Conservation (phyloP, 2,888 invertebrate genomes). For the Microctonus brassicae region DNA sequence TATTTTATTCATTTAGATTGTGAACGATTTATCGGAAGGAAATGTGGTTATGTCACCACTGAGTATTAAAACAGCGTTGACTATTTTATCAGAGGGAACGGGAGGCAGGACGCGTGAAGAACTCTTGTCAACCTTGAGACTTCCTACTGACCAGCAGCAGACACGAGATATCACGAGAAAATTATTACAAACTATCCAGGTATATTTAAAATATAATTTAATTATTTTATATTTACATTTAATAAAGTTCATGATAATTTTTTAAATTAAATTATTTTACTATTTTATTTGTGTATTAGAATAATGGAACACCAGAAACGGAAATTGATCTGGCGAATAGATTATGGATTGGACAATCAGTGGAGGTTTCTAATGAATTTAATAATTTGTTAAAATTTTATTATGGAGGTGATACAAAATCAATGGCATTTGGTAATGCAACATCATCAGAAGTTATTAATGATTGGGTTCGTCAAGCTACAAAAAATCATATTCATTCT, state of each 20-base stretch:
- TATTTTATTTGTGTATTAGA: slow-evolving; percentile 43
- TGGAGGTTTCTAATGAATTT: slow-evolving; percentile 67
- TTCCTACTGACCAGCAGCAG: slow-evolving; percentile 67
- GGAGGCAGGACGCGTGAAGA: slow-evolving; percentile 73
- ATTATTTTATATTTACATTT: slow-evolving; percentile 6
- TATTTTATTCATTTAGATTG: slow-evolving; percentile 45
- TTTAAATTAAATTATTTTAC: slow-evolving; percentile 19
- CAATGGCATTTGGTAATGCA: slow-evolving; percentile 72
- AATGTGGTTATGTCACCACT: slow-evolving; percentile 79
- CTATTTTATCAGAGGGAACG: slow-evolving; percentile 77
- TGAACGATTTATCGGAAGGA: slow-evolving; percentile 58
- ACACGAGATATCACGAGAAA: slow-evolving; percentile 50
- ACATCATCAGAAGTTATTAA: slow-evolving; percentile 72
- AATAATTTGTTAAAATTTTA: slow-evolving; percentile 67
- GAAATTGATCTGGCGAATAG: slow-evolving; percentile 55
- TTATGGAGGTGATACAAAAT: slow-evolving; percentile 72
- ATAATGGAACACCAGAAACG: slow-evolving; percentile 44
- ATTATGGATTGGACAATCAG: slow-evolving; percentile 52
- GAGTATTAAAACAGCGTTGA: slow-evolving; percentile 76
- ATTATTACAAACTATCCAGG: slow-evolving; percentile 64
- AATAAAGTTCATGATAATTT: too few species aligned
- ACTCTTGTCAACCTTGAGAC: slow-evolving; percentile 73
- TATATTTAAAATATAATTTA: slow-evolving; percentile 57
- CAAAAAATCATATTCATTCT: slow-evolving; percentile 73
- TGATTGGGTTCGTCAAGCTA: slow-evolving; percentile 73